Conservation (phyloP, 2,797 vertebrate genomes). For the Enteromius viviparus region DNA sequence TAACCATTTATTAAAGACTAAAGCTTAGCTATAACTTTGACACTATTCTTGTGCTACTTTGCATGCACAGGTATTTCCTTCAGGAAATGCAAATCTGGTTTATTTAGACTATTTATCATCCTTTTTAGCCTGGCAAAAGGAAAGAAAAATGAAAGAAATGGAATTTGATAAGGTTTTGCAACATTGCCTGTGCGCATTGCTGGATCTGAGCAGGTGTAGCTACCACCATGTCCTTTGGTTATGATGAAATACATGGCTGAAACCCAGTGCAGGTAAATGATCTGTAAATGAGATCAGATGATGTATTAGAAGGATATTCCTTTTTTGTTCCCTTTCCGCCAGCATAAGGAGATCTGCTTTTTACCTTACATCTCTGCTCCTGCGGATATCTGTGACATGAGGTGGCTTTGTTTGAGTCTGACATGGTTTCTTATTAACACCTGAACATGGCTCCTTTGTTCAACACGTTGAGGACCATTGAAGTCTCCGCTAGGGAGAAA, state of each 20-base stretch:
- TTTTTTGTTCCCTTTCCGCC: constrained; percentile 10
- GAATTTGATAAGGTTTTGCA: constrained; percentile 65
- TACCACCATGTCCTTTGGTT: constrained; percentile 59
- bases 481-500: constrained; percentile 74
- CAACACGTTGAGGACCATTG: constrained; percentile 75
- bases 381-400: constrained; percentile 61
- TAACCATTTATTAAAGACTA: constrained; percentile 23
- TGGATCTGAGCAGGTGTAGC: constrained; percentile 57
- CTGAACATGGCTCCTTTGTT: constrained; percentile 77
- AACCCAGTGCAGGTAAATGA: constrained; percentile 44
- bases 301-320: constrained; percentile 40
- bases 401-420: constrained; percentile 74
- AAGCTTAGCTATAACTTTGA: constrained; percentile 2
- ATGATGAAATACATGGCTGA: constrained; percentile 49
- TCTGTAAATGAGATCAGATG: constrained; percentile 51
- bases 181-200: constrained; percentile 50
- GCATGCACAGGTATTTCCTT: constrained; percentile 15
- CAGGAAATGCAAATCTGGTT: constrained; percentile 61
- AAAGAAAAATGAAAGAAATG: constrained; percentile 62
- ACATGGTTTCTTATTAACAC: constrained; percentile 68
- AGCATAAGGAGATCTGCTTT: constrained; percentile 18
- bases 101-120: constrained; percentile 76
- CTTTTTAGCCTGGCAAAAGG: constrained; percentile 60
- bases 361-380: constrained; percentile 5
- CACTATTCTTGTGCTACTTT: constrained; percentile 3